Evolutionary conservation across 2,113 vertebrate species (phyloP), one percentile per base, ranked within the genome.

Genomic region (Hepsetus odoe): DNA sequence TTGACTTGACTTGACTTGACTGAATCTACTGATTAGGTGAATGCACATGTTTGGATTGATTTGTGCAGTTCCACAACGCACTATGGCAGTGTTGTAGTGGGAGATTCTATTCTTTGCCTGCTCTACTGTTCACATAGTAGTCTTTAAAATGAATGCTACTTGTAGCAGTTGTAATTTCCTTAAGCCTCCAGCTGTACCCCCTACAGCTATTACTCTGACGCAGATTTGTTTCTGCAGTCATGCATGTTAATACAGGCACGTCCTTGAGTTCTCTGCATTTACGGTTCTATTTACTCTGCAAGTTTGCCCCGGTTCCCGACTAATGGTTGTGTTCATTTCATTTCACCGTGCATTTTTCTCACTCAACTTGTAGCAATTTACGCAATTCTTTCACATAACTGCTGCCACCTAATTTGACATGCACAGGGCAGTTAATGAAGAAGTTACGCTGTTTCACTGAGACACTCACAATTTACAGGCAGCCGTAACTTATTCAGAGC

Each of bases 151-250:
- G 12, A 65, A 38, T 22, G 20, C n/a, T n/a, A 18, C 33, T 38
- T 38, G 10, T 65, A n/a, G 38, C 32, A 38, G 32, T 64, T 30
- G 4, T 11, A 4, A 18, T 30, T 33, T 35, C 18, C 35, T n/a
- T 2, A 20, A 18, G 32, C 32, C 10, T 2, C 30, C n/a, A 33
- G 32, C 32, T 35, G 3, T 5, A 18, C 5, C 20, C 14, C 61
- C 33, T 12, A 22, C 35, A 65, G 32, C 20, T 38, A 65, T 65
- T 38, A 65, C 20, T 11, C 61, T 65, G 4, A 22, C 5, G 61
- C 38, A 74, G 42, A 74, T 62, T 74, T 46, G 56, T 30, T 74
- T 74, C 56, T 28, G 55, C 56, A 44, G 56, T 44, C 72, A 26
- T 44, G 38, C 40, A 42, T 55, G n/a, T 22, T 55, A 55, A 61